These are phyloP conservation scores for Gavialis gangeticus DNA, from an alignment of 2,113 vertebrate species.

Conservation along the genomic window DNA sequence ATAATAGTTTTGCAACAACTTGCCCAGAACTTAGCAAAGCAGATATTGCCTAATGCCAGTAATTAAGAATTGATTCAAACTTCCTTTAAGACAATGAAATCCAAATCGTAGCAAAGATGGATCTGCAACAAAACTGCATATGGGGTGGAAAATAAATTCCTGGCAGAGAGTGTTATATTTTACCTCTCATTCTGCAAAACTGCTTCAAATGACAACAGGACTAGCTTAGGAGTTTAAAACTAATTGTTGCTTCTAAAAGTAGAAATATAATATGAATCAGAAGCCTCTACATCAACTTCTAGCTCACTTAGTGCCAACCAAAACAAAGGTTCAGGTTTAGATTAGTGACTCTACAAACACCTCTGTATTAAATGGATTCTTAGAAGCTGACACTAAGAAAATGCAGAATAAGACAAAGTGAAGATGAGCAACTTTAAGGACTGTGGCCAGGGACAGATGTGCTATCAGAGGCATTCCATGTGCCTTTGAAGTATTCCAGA, in stretches of 20 bases:
- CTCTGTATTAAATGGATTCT: accelerated
- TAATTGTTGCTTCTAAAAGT: not conserved
- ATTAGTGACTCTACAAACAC: not conserved
- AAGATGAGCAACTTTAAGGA: not conserved
- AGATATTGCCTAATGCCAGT: not conserved
- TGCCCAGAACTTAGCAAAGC: not conserved
- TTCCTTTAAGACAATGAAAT: not conserved
- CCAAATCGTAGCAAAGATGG: not conserved
- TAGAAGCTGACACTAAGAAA: not conserved
- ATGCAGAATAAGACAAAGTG: not conserved
- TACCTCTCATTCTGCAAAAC: not conserved
- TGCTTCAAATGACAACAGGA: not conserved
- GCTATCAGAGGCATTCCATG: too few relatives aligned
- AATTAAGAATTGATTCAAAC: not conserved
- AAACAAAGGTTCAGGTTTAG: not conserved
- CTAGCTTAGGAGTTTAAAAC: not conserved
- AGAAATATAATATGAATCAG: not conserved
- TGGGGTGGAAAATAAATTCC: not conserved
- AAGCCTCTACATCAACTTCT: not conserved
- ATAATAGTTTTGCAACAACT: not conserved
- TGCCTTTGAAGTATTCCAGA: too few relatives aligned
- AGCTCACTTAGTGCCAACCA: not conserved
- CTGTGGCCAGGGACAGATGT: not conserved
- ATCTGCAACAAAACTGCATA: not conserved
- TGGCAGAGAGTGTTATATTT: not conserved